Percentiles rank a stretch among this genome's conserved stretches.
Evolutionary conservation across 1,140 invertebrate genomes (phyloP).

Genomic region (Drosophila ironensis): DNA sequence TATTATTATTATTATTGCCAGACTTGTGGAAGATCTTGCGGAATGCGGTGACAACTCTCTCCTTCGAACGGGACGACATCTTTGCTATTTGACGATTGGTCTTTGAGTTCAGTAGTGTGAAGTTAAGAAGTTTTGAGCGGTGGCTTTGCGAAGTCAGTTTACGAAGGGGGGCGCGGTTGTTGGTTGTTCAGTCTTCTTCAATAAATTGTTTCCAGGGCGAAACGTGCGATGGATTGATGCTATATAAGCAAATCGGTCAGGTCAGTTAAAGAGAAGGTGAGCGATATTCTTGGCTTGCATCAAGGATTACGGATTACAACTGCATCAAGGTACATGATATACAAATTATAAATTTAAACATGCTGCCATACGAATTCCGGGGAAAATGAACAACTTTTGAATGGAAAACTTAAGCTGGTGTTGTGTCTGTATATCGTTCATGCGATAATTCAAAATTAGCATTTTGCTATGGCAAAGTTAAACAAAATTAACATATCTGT

Average conservation of each 20-base stretch:
- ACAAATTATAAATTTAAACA: background rate
- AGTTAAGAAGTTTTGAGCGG: slow-evolving; percentile 14
- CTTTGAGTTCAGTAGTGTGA: slow-evolving; percentile 2
- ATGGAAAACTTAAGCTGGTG: too few species aligned
- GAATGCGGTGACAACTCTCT: slow-evolving; percentile 88
- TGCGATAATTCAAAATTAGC: slow-evolving; percentile 11
- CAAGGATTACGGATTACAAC: too few species aligned
- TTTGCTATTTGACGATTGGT: slow-evolving; percentile 18
- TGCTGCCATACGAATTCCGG: too few species aligned
- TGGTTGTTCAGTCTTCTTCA: slow-evolving; percentile 54
- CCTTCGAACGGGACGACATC: slow-evolving; percentile 89
- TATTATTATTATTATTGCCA: slow-evolving; percentile 84
- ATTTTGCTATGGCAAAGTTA: slow-evolving; percentile 5
- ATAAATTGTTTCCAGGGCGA: slow-evolving; percentile 28
- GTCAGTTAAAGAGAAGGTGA: too few species aligned
- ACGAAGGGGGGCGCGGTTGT: slow-evolving; percentile 21
- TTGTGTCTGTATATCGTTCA: background rate
- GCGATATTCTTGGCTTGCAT: too few species aligned
- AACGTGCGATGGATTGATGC: slow-evolving; percentile 1
- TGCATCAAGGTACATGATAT: background rate
- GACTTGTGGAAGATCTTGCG: slow-evolving; percentile 87
- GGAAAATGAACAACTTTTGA: too few species aligned
- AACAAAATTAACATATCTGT: slow-evolving; percentile 32
- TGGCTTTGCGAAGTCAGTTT: slow-evolving; percentile 42
- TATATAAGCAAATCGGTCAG: background rate